phyloP scores from a whole-genome alignment of 1,140 invertebrate genomes.

The Drosophila asahinai region DNA sequence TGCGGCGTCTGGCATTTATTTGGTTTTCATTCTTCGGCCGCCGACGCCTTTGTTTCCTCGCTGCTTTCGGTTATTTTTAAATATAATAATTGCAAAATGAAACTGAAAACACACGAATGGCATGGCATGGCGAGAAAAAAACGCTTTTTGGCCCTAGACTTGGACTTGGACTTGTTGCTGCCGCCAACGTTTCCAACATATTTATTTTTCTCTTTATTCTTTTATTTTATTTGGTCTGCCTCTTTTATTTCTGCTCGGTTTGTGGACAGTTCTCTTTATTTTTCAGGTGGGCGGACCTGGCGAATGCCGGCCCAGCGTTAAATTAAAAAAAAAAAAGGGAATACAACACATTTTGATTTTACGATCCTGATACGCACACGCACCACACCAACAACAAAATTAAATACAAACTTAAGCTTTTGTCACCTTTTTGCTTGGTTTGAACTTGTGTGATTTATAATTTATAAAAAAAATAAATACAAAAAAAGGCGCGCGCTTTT shows the following conservation, averaged over 20 bases:
- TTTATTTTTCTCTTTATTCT: slow-evolving; percentile 35
- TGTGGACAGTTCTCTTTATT: slow-evolving; percentile 27
- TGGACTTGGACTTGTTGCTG: slow-evolving; percentile 71
- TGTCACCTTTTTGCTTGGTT: slow-evolving; percentile 56
- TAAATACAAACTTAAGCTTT: slow-evolving; percentile 26
- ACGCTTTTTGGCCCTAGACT: slow-evolving; percentile 60
- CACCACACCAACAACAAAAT: slow-evolving; percentile 33
- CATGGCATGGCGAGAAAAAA: slow-evolving; percentile 16
- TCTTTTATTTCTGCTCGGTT: slow-evolving; percentile 30
- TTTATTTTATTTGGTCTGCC: slow-evolving; percentile 18
- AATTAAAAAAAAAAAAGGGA: slow-evolving; percentile 20
- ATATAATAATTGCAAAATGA: slow-evolving; percentile 62
- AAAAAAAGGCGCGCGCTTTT: slow-evolving; percentile 51
- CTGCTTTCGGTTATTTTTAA: slow-evolving; percentile 52
- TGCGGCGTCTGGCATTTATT: slow-evolving; percentile 65
- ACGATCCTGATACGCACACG: slow-evolving; percentile 63
- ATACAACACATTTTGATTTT: slow-evolving; percentile 40
- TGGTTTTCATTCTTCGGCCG: slow-evolving; percentile 54
- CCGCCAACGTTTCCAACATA: slow-evolving; percentile 56
- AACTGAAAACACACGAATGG: slow-evolving; percentile 54
- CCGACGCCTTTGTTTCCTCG: slow-evolving; percentile 34
- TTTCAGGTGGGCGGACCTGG: slow-evolving; percentile 71
- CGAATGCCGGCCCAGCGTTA: slow-evolving; percentile 51
- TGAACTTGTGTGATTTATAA: slow-evolving; percentile 24
- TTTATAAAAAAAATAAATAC: slow-evolving; percentile 26